A percentile compares a stretch with the other conserved stretches of the same genome.
phyloP scores from a whole-genome alignment of 2,888 invertebrate species.

The Adela reaumurella region DNA sequence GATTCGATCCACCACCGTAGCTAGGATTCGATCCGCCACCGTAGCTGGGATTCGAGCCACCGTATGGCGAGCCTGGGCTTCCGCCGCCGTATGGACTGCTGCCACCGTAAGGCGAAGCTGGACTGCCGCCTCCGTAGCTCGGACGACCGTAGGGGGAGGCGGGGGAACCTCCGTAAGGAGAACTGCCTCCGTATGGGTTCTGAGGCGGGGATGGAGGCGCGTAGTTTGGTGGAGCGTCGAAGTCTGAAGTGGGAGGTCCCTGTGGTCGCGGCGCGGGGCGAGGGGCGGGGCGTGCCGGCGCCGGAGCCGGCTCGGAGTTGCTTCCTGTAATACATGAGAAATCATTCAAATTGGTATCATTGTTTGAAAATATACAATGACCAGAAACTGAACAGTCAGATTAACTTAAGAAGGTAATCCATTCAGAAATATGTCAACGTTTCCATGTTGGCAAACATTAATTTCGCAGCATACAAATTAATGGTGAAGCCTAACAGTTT shows the following conservation, averaged over 20 bases:
- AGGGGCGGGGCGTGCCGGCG: constrained; percentile 26
- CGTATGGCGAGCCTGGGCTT: constrained; percentile 12
- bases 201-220: constrained; percentile 40
- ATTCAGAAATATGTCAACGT: too few relatives aligned
- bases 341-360: too few relatives aligned
- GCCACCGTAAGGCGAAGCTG: constrained; percentile 10
- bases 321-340: too few relatives aligned
- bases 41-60: constrained; percentile 1
- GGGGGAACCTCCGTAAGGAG: constrained; percentile 5
- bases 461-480: too few relatives aligned
- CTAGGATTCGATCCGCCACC: not conserved
- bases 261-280: constrained; percentile 25
- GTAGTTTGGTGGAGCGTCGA: constrained; percentile 36
- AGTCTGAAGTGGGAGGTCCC: constrained; percentile 22
- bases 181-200: constrained; percentile 11
- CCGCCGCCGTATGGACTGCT: constrained; percentile 12
- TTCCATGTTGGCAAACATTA: too few relatives aligned
- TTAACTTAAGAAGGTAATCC: too few relatives aligned
- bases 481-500: too few relatives aligned
- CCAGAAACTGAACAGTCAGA: too few relatives aligned
- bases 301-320: too few relatives aligned
- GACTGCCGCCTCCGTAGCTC: constrained; percentile 21
- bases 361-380: too few relatives aligned
- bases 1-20: constrained; percentile 4
- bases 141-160: constrained; percentile 9